These are phyloP conservation scores for Chymomyza procnemis DNA, from an alignment of 2,888 invertebrate species.

Conservation along the genomic window DNA sequence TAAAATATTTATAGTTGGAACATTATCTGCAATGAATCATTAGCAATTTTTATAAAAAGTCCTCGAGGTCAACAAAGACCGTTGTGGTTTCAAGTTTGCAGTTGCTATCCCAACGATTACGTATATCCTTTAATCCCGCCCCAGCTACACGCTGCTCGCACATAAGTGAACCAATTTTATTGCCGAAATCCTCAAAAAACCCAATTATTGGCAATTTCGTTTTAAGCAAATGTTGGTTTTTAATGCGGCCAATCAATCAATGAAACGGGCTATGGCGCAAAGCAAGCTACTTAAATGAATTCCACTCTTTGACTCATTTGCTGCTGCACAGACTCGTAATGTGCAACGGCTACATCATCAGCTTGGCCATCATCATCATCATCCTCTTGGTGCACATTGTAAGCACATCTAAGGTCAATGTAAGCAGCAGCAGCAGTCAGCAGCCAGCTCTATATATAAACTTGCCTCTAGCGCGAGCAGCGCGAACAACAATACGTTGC, in stretches of 20 bases:
- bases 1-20: no score
- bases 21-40: no score
- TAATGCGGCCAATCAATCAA: slow-evolving; percentile 26
- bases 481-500: neutral
- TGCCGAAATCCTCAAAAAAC: slow-evolving; percentile 17
- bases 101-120: neutral
- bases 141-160: neutral
- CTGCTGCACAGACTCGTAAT: slow-evolving; percentile 1
- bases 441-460: neutral
- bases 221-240: slow-evolving; percentile 22
- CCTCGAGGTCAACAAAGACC: no score
- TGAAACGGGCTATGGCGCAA: slow-evolving; percentile 17
- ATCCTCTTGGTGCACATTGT: slow-evolving; percentile 14
- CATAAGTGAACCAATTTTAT: slow-evolving; percentile 46
- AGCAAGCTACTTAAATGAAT: neutral
- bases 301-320: slow-evolving; percentile 6
- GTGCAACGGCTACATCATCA: slow-evolving; percentile 18
- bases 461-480: neutral
- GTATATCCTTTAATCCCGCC: neutral
- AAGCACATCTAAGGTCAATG: slow-evolving; percentile 64
- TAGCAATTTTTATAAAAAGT: no score
- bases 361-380: slow-evolving; percentile 9
- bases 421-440: neutral
- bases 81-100: no score
- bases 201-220: slow-evolving; percentile 41